Evolutionary conservation across 2,888 invertebrate genomes (phyloP), one percentile per base, ranked within the genome.

Genomic region (Standfussiana lucernea): DNA sequence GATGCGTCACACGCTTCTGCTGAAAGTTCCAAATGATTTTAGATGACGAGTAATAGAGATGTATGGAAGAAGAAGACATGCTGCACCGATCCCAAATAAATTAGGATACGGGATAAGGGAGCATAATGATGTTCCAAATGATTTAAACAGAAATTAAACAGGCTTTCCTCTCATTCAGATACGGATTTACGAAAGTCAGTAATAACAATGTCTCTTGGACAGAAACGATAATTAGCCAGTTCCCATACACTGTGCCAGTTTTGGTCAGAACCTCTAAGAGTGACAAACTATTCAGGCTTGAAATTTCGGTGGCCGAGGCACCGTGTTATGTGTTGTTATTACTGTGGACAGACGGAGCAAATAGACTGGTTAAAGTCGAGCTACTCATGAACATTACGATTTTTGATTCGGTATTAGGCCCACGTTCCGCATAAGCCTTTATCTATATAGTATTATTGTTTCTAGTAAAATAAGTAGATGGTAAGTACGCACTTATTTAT

Each of bases 161-260:
- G 24, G 13, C 18, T 32, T 79, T 69, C 10, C 2, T 40, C 2
- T 5, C 15, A 32, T 37, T 24, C 18, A 45, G 13, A 24, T 42
- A 35, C 21, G 2, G 18, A n/a, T 32, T 35, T 35, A 10, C 18
- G 24, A 13, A 69, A 37, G 6, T 37, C 28, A 37, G 28, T 18
- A 10, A n/a, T 37, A 79, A 45, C 37, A n/a, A 69, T 62, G 15
- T 81, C 47, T 75, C 28, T 35, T 61, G 32, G 28, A 35, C 37
- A 50, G 47, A 3, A 11, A 35, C 24, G n/a, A 40, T 81, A 50
- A 81, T 74, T 35, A 65, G 18, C 7, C 24, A 35, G 21, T 50
- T 18, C 40, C 13, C 35, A 56, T 18, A 24, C 18, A 21, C 42
- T 28, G 35, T 24, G 24, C n/a, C n/a, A 40, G 24, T 82, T 59